These are phyloP conservation scores for Anguilla obscura DNA, from an alignment of 2,797 vertebrate genomes.

Conservation along the genomic window DNA sequence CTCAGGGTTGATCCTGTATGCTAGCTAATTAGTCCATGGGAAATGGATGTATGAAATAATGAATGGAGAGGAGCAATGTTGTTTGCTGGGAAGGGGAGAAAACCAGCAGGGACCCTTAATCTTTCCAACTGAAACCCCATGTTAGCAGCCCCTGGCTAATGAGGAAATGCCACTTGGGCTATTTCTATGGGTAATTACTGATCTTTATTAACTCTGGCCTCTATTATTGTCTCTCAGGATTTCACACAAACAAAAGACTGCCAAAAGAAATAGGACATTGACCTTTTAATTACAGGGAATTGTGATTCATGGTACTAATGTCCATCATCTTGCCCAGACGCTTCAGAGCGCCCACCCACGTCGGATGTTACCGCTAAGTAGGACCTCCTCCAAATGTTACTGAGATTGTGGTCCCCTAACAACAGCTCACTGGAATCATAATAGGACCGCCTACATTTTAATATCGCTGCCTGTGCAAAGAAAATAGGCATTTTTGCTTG, in stretches of 20 bases:
- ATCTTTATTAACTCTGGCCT: conserved; percentile 10
- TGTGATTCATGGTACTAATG: neutral
- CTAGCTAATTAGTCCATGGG: neutral
- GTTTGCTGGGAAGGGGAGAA: neutral
- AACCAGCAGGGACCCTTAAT: neutral
- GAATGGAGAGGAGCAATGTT: neutral
- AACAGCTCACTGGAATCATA: neutral
- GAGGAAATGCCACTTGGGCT: neutral
- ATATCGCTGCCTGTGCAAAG: neutral
- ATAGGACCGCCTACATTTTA: neutral
- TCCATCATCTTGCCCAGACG: neutral
- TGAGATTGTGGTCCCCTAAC: neutral
- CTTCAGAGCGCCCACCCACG: neutral
- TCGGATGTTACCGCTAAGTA: neutral
- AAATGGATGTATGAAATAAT: neutral
- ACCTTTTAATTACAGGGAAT: neutral
- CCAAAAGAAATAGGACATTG: neutral
- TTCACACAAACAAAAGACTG: neutral
- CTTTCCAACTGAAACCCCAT: neutral
- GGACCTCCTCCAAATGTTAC: neutral
- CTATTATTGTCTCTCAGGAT: neutral
- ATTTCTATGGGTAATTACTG: conserved; percentile 2
- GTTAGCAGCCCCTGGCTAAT: neutral
- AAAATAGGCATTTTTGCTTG: neutral
- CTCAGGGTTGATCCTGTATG: neutral